Evolutionary conservation across 2,113 vertebrate species (phyloP), one percentile per base, ranked within the genome.

Genomic region (Myotis yumanensis): DNA sequence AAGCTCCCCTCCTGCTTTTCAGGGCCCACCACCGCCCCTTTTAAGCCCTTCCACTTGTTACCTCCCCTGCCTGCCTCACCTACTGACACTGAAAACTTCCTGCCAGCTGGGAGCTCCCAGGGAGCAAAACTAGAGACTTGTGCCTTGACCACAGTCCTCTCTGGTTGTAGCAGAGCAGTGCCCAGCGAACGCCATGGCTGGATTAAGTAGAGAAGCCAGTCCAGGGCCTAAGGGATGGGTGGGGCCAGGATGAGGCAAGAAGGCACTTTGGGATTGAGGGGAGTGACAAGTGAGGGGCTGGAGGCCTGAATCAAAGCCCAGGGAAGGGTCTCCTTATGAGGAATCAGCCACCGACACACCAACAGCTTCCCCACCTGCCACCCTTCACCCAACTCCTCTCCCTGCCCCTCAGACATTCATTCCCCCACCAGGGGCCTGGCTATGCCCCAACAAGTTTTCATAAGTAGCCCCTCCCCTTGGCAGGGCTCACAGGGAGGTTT

Each of bases 401-500:
- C 64, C 35, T 85, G 76, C 72, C 85, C 89, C 94, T 89, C 75
- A 90, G 62, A 68, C 37, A 51, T 40, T 76, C 37, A 51, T 40
- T 76, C 87, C 89, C 90, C 77, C 64, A 69, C 64, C 46, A 71
- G 82, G 69, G 73, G 20, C 77, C 80, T 92, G 82, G 82, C 93
- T 87, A 15, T 40, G 91, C 64, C 73, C 95, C 96, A 92, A 77
- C n/a, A 73, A 69, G 85, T 96, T 97, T 90, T 95, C 93, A 93
- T 96, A 97, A 95, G 88, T 17, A 14, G 69, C 76, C 96, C 89
- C 62, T 89, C 91, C 95, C 76, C 92, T 92, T 93, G 87, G 91
- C 96, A 95, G 86, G 79, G 84, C 54, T 97, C 93, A 96, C 96
- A 96, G 96, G 92, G 76, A 92, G 94, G 86, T 96, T 97, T 94